Evolutionary conservation across 1,140 invertebrate species (phyloP), one percentile per base, ranked within the genome.

Genomic region (Drosophila nikananu): DNA sequence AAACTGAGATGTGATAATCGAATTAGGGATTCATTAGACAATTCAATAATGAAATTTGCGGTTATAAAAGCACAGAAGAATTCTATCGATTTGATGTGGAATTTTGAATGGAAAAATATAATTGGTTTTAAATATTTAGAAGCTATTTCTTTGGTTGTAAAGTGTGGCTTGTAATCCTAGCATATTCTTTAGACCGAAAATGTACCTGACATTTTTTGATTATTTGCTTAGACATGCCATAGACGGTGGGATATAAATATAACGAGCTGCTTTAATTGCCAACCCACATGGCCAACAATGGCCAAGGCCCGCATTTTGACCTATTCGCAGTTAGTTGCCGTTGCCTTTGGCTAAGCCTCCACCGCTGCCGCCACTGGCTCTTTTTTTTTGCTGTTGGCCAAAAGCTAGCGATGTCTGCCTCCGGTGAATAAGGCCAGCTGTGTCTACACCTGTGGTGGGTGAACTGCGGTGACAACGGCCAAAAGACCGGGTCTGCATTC

Each of bases 351-450:
- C 49, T 61, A 77, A 74, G 70, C 67, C 23, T 23, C 42, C 39
- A 13, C 49, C 42, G 3, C 41, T 44, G 67, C 65, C 21, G 67
- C 65, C 21, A 39, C 30, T 42, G 41, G 30, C 27, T 23, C 27
- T 70, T 30, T 66, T 23, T 23, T 19, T 42, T 49, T 35, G 27
- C 60, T 21, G 46, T 27, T 63, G 66, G 32, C n/a, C 54, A 57
- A 39, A 57, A 57, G 35, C 54, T n/a, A 57, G 12, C 58, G 37
- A 15, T 42, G 41, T 44, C 51, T 51, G 46, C 27, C 49, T 63
- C 57, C 63, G 58, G 60, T 70, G 72, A 82, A 55, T 79, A 76
- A 82, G 80, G 77, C 68, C 86, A 84, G 64, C 86, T 90, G 86
- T 90, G 83, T 82, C 78, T 81, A 81, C 80, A 89, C 49, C 25